Base-by-base conservation (phyloP, 2,113 vertebrate species). In the Xiphias gladius region DNA sequence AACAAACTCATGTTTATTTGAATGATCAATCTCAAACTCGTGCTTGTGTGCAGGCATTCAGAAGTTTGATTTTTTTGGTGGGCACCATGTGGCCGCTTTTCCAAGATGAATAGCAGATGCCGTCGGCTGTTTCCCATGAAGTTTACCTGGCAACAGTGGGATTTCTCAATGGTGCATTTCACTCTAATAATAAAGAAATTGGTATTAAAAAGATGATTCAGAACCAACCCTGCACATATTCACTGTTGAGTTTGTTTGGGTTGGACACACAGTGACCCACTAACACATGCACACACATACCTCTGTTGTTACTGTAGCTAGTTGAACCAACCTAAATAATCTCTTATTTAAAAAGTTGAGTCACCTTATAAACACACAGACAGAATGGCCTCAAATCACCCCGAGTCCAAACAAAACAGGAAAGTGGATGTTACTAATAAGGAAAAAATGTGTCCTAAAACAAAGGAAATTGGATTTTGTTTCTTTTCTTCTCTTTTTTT, bases 1-100 rank as follows among this genome's bases (percentile, higher is more conserved):
- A 91, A 91, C 84, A 85, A 77, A 80, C 75, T 82, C 0, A 0
- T 87, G 77, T 87, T 87, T 79, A 81, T 82, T 84, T 72, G 66
- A 86, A 72, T 76, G 37, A 88, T 90, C 78, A 86, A 79, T 80
- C 69, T 79, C 4, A 89, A 85, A 74, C 55, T 22, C 7, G 26
- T 17, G 58, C 67, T 37, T 79, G 63, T 82, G 79, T 74, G 82
- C 61, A 73, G 76, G 58, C 73, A 52, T 82, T 76, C 32, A 75
- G 55, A 12, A 39, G 32, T 28, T 54, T 62, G 6, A 1, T 74
- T 62, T 64, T 64, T 70, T 72, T 20, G 43, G 30, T 62, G 7
- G 62, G 64, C 24, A 10, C 26, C 46, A 1, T 35, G 22, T 14
- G 5, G 37, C 77, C 0, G 7, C 43, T 30, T 68, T 48, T 59